Evolutionary conservation across 2,888 invertebrate genomes (phyloP), one percentile per base, ranked within the genome.

Genomic region (Eurois occulta): DNA sequence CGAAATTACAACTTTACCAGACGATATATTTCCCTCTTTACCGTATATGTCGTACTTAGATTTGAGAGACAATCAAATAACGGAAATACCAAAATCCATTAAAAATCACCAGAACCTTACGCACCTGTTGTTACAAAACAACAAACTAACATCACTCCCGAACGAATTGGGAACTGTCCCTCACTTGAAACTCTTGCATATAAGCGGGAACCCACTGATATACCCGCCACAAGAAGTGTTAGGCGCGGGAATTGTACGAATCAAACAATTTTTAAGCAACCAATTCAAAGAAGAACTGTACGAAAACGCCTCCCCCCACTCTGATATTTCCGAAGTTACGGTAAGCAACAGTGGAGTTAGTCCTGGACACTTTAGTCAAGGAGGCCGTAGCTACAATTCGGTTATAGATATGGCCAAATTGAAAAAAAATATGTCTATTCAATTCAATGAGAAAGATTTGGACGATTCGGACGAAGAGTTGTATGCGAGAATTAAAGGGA

Each of bases 41-140:
- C 96, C 96, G 16, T 94, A 93, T 88, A 94, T 98, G 2, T 97
- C 96, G 91, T 98, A 98, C 97, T 91, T 98, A 16, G 98, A 98
- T 90, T 89, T 98, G 16, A 95, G 98, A 87, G 97, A 97, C 81
- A 98, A 98, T 91, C 90, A 95, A 75, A 90, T 98, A 18, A 94
- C 91, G 8, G 93, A 92, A 24, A 92, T 98, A 72, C 98, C 98
- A 2, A 92, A 89, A 80, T 95, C 96, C 5, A 96, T 98, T 35
- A 97, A 97, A 80, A 92, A 97, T 83, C 98, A 98, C 86, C 91
- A 91, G 70, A 93, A 91, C 84, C 95, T 98, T 38, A 97, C 98
- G 72, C 98, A 98, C 80, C 91, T 98, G 73, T 93, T 98, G 35
- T 91, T 98, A 48, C 97, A 97, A 92, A 97, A 97, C 87, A 98